Evolutionary conservation across 2,888 invertebrate genomes (phyloP).

Genomic region (Rhingia campestris): DNA sequence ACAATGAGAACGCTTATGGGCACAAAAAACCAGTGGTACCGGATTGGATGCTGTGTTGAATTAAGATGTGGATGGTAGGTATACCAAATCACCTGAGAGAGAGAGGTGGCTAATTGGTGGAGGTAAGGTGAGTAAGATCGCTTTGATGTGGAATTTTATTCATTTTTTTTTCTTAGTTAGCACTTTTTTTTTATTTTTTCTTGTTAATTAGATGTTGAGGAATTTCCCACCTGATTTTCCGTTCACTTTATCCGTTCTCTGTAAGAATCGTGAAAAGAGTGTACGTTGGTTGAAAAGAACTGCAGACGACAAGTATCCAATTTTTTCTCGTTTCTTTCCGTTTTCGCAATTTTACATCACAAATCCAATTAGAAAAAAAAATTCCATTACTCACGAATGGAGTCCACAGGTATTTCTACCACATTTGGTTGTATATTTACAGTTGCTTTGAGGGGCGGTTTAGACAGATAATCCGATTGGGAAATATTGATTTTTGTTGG

Average conservation of each 20-base stretch:
- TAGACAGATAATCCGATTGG: constrained; percentile 61
- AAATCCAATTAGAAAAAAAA: constrained; percentile 67
- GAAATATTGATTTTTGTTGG: constrained; percentile 52
- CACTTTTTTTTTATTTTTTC: constrained; percentile 11
- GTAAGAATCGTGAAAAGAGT: constrained; percentile 6
- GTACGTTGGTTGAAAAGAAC: constrained; percentile 3
- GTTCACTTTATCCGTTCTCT: constrained; percentile 25
- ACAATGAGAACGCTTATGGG: constrained; percentile 63
- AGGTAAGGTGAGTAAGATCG: constrained; percentile 60
- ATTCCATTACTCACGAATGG: constrained; percentile 58
- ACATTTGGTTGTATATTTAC: constrained; percentile 41
- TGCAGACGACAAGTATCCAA: constrained; percentile 24
- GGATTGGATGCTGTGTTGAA: constrained; percentile 75
- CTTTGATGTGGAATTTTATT: constrained; percentile 50
- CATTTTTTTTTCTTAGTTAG: constrained; percentile 7
- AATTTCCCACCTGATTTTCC: constrained; percentile 28
- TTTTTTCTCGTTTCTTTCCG: constrained; percentile 25
- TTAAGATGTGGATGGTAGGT: constrained; percentile 60
- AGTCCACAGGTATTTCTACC: constrained; percentile 65
- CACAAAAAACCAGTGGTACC: constrained; percentile 72
- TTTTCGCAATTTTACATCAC: constrained; percentile 45
- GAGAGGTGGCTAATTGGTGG: constrained; percentile 22
- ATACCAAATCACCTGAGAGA: constrained; percentile 44
- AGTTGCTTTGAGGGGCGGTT: constrained; percentile 33
- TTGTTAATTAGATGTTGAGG: constrained; percentile 1